A percentile compares a stretch with the other conserved stretches of the same genome.
These are phyloP conservation scores for Morinoia aosen DNA, from an alignment of 2,888 invertebrate genomes.

Conservation along the genomic window DNA sequence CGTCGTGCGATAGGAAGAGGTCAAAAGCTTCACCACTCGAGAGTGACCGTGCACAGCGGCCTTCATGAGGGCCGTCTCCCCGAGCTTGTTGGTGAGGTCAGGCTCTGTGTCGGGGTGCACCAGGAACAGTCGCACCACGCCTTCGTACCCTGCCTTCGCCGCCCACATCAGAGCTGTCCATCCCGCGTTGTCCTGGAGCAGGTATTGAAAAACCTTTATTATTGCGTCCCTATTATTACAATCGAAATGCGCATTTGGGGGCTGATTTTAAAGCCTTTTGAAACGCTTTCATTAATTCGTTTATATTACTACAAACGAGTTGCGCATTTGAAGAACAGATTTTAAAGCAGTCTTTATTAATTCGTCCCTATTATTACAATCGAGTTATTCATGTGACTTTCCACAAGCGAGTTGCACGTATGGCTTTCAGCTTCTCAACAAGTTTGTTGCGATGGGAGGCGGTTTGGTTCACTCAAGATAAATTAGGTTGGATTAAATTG, in stretches of 20 bases:
- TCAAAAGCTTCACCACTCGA: constrained; percentile 59
- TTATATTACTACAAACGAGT: no score
- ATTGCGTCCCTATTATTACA: neutral
- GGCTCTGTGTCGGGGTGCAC: constrained; percentile 67
- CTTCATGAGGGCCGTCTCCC: constrained; percentile 67
- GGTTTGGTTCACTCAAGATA: no score
- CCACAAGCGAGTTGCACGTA: no score
- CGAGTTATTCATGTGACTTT: no score
- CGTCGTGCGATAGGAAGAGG: constrained; percentile 63
- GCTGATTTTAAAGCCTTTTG: neutral
- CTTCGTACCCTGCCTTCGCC: constrained; percentile 62
- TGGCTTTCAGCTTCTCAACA: no score
- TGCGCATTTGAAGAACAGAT: no score
- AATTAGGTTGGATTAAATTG: no score
- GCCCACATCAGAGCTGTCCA: constrained; percentile 67
- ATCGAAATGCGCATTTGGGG: no score
- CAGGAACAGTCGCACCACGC: constrained; percentile 66
- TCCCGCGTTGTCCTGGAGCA: constrained; percentile 63
- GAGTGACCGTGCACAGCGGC: constrained; percentile 63
- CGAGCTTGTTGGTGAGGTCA: constrained; percentile 63
- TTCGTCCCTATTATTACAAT: no score
- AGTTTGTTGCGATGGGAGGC: no score
- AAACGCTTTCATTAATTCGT: neutral
- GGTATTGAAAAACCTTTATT: neutral
- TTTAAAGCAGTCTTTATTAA: no score